Evolutionary conservation across 2,113 vertebrate species (phyloP).

Genomic region (Agelaius tricolor): DNA sequence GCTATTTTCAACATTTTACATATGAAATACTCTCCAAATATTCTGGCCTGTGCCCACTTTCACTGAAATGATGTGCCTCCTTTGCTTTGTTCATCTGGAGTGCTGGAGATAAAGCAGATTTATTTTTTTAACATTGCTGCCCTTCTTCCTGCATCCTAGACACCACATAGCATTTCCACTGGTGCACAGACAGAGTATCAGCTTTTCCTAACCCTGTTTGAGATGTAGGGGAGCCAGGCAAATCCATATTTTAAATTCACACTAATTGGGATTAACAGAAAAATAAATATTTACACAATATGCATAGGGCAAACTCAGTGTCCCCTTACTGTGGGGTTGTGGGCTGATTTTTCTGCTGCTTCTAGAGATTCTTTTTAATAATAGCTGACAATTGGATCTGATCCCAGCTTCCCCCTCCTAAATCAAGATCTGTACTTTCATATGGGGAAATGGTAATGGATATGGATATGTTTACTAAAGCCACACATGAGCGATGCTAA

Average conservation of each 20-base stretch:
- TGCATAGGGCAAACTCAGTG: neutral
- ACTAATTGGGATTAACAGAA: neutral
- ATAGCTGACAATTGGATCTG: neutral
- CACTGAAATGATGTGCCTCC: neutral
- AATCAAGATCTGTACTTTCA: neutral
- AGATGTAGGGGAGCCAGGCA: neutral
- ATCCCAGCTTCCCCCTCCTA: neutral
- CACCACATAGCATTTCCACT: neutral
- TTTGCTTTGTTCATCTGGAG: neutral
- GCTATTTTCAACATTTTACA: neutral
- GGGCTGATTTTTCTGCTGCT: neutral
- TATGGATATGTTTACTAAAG: slow-evolving; percentile 8
- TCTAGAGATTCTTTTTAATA: neutral
- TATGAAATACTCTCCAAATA: neutral
- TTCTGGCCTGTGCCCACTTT: neutral
- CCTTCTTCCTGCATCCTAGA: neutral
- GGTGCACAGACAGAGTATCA: neutral
- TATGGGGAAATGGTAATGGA: neutral
- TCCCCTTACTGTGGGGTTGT: neutral
- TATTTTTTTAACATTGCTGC: neutral
- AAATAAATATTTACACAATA: neutral
- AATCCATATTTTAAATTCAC: neutral
- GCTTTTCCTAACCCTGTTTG: neutral
- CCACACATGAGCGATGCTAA: neutral
- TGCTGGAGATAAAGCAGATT: neutral